phyloP scores from a whole-genome alignment of 2,888 invertebrate genomes.

The Chymomyza caudatula region DNA sequence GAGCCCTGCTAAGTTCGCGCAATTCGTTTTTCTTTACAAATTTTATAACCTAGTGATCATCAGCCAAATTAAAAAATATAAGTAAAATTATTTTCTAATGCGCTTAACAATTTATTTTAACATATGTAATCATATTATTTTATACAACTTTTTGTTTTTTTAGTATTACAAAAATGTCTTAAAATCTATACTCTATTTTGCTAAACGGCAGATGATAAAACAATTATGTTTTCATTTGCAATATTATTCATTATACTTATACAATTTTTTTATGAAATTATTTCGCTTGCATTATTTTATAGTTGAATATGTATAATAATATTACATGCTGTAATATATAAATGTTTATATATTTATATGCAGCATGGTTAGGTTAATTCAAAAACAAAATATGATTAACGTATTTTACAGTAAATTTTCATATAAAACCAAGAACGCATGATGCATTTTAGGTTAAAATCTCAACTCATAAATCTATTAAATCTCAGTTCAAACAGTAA shows the following conservation, averaged over 20 bases:
- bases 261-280: neutral
- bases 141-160: slow-evolving; percentile 44
- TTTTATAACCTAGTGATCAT: too few relatives aligned
- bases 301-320: neutral
- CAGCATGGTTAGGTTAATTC: slow-evolving; percentile 14
- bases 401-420: slow-evolving; percentile 57
- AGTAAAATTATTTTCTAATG: slow-evolving; percentile 33
- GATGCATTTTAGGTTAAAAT: neutral
- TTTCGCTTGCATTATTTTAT: neutral
- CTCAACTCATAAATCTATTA: neutral
- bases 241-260: slow-evolving; percentile 27
- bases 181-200: slow-evolving; percentile 39
- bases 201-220: slow-evolving; percentile 41
- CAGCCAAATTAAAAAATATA: slow-evolving; percentile 31
- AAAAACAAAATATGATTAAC: slow-evolving; percentile 41
- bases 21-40: too few relatives aligned
- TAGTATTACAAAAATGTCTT: slow-evolving; percentile 60
- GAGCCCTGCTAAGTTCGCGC: too few relatives aligned
- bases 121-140: slow-evolving; percentile 58
- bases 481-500: slow-evolving; percentile 30
- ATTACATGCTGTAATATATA: slow-evolving; percentile 4
- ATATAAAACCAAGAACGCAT: neutral
- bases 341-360: slow-evolving; percentile 23
- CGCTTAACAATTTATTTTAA: slow-evolving; percentile 71
- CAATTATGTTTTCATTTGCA: slow-evolving; percentile 21